Conservation (phyloP, 2,797 vertebrate species). For the Macropodus opercularis region DNA sequence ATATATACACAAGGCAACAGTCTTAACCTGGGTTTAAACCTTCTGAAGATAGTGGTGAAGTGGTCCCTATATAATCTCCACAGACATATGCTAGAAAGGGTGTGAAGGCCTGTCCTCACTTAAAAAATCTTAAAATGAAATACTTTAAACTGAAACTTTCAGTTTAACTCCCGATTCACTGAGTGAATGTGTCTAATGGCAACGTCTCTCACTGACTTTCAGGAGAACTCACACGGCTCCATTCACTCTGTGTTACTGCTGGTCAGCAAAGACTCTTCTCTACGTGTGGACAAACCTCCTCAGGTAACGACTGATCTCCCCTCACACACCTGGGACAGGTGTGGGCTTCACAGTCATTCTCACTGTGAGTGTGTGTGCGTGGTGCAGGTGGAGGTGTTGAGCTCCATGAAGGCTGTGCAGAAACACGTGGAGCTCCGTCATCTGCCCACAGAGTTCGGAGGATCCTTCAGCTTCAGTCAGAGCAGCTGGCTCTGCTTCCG, state of each 20-base stretch:
- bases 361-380: background rate
- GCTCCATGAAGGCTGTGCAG: constrained; percentile 86
- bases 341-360: background rate
- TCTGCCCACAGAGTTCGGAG: constrained; percentile 87
- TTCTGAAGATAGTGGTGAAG: too few relatives aligned
- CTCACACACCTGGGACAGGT: background rate
- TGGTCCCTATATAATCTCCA: too few relatives aligned
- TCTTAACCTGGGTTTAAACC: too few relatives aligned
- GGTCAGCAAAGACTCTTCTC: constrained; percentile 79
- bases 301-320: constrained; percentile 79
- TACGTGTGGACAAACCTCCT: constrained; percentile 79
- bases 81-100: too few relatives aligned
- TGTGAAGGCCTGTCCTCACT: too few relatives aligned
- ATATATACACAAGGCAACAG: too few relatives aligned
- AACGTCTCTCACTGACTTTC: constrained; percentile 10
- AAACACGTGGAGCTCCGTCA: constrained; percentile 85
- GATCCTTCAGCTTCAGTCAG: constrained; percentile 87
- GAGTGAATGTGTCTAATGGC: constrained; percentile 15
- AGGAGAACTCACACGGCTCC: constrained; percentile 83
- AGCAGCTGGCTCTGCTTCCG: constrained; percentile 89
- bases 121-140: too few relatives aligned
- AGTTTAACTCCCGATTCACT: too few relatives aligned
- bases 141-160: too few relatives aligned
- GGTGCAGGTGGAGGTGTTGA: constrained; percentile 85
- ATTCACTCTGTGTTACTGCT: constrained; percentile 86